phyloP scores from a whole-genome alignment of 2,888 invertebrate species.

The Mythimna impura region DNA sequence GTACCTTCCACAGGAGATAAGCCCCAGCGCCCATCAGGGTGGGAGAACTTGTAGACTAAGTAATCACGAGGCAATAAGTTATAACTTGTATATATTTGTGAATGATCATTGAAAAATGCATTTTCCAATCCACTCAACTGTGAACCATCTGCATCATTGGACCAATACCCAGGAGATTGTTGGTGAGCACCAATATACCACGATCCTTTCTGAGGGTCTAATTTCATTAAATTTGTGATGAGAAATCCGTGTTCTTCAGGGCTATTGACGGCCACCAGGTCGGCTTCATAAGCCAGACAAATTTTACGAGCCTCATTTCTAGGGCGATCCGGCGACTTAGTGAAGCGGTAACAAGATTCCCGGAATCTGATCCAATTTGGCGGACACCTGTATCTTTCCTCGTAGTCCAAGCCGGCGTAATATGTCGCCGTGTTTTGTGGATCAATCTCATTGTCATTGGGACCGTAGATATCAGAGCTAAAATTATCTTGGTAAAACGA shows the following conservation, averaged over 20 bases:
- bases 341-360: conserved; percentile 96
- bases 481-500: conserved; percentile 84
- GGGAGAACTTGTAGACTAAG: conserved; percentile 94
- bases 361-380: conserved; percentile 96
- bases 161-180: conserved; percentile 94
- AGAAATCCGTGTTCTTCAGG: conserved; percentile 97
- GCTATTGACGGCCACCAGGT: conserved; percentile 94
- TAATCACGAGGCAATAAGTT: conserved; percentile 92
- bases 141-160: conserved; percentile 95
- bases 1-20: conserved; percentile 94
- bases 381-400: conserved; percentile 92
- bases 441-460: conserved; percentile 83
- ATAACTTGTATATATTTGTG: conserved; percentile 81
- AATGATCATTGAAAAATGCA: conserved; percentile 93
- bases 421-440: conserved; percentile 82
- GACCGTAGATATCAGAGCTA: conserved; percentile 79
- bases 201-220: conserved; percentile 96
- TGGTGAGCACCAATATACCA: conserved; percentile 97
- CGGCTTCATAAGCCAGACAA: conserved; percentile 95
- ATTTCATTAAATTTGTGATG: conserved; percentile 94
- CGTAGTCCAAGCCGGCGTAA: conserved; percentile 85
- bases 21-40: conserved; percentile 94
- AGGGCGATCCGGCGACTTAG: conserved; percentile 95
- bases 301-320: conserved; percentile 95
- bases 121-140: conserved; percentile 94